phyloP scores from a whole-genome alignment of 1,140 invertebrate genomes.

The Drosophila ananassae region DNA sequence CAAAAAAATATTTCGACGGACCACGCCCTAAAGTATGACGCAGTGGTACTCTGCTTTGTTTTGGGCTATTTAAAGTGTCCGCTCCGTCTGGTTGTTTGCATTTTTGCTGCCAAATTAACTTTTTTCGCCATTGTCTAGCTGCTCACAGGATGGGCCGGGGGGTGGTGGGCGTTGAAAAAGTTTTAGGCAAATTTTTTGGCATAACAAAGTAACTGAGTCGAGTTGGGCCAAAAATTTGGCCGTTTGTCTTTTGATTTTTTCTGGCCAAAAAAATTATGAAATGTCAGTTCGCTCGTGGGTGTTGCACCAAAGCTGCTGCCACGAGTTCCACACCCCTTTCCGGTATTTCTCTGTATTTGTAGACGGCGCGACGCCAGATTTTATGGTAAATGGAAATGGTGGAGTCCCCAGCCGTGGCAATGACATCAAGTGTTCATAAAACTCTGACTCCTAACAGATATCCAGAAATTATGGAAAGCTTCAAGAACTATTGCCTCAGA shows the following conservation, averaged over 20 bases:
- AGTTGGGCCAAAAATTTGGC: constrained; percentile 43
- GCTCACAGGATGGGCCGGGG: neutral
- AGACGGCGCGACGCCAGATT: constrained; percentile 60
- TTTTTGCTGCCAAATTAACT: constrained; percentile 80
- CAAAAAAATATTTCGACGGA: constrained; percentile 44
- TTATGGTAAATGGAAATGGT: constrained; percentile 3
- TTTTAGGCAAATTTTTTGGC: constrained; percentile 79
- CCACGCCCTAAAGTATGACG: constrained; percentile 71
- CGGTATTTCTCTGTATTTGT: constrained; percentile 34
- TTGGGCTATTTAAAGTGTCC: constrained; percentile 69
- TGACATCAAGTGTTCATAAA: constrained; percentile 61
- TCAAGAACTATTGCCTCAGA: neutral
- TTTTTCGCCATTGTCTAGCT: constrained; percentile 73
- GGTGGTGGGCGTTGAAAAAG: constrained; percentile 32
- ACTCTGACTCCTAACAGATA: constrained; percentile 16
- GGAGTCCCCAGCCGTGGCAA: constrained; percentile 28
- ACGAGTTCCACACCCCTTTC: constrained; percentile 5
- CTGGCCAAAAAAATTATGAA: constrained; percentile 69
- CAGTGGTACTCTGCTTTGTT: constrained; percentile 59
- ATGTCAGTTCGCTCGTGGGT: constrained; percentile 59
- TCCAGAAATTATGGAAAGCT: neutral
- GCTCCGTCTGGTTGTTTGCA: constrained; percentile 71
- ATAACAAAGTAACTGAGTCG: constrained; percentile 58
- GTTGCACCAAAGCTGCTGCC: constrained; percentile 41
- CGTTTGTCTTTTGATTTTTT: constrained; percentile 72